These are phyloP conservation scores for Zeuzera pyrina DNA, from an alignment of 2,888 invertebrate genomes.

Conservation along the genomic window DNA sequence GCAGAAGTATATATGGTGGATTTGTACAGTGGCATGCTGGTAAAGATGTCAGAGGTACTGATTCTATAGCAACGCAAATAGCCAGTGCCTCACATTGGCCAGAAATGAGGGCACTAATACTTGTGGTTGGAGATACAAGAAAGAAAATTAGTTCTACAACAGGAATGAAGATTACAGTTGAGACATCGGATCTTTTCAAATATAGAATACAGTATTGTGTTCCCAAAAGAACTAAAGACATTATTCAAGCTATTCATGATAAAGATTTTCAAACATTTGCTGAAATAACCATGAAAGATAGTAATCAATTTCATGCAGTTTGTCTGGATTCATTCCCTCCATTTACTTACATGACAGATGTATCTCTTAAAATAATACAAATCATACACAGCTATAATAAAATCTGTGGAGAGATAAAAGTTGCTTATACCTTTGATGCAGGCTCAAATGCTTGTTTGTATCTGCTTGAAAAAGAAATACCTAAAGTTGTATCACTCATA, in stretches of 20 bases:
- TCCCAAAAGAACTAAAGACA: slow-evolving; percentile 76
- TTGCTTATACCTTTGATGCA: slow-evolving; percentile 98
- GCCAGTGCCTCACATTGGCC: slow-evolving; percentile 88
- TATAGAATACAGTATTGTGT: slow-evolving; percentile 82
- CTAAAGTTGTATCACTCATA: slow-evolving; percentile 77
- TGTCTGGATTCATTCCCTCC: slow-evolving; percentile 96
- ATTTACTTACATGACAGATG: slow-evolving; percentile 91
- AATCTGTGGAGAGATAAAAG: slow-evolving; percentile 74
- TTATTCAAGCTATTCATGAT: slow-evolving; percentile 71
- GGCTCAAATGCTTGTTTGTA: slow-evolving; percentile 97
- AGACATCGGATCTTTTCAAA: slow-evolving; percentile 87
- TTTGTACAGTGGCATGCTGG: slow-evolving; percentile 95
- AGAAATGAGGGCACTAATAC: slow-evolving; percentile 88
- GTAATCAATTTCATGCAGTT: slow-evolving; percentile 96
- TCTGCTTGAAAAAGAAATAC: slow-evolving; percentile 82
- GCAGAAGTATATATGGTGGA: slow-evolving; percentile 94
- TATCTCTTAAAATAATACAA: slow-evolving; percentile 84
- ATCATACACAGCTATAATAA: slow-evolving; percentile 90
- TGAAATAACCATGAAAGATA: slow-evolving; percentile 96
- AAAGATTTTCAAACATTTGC: slow-evolving; percentile 89
- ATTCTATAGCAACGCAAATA: slow-evolving; percentile 85
- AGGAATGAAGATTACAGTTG: slow-evolving; percentile 88
- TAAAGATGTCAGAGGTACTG: slow-evolving; percentile 73
- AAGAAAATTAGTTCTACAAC: slow-evolving; percentile 90
- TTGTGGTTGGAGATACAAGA: slow-evolving; percentile 87